Percentiles rank a stretch among this genome's conserved stretches.
Evolutionary conservation across 2,797 vertebrate species (phyloP).

Genomic region (Leontocebus nigricollis): DNA sequence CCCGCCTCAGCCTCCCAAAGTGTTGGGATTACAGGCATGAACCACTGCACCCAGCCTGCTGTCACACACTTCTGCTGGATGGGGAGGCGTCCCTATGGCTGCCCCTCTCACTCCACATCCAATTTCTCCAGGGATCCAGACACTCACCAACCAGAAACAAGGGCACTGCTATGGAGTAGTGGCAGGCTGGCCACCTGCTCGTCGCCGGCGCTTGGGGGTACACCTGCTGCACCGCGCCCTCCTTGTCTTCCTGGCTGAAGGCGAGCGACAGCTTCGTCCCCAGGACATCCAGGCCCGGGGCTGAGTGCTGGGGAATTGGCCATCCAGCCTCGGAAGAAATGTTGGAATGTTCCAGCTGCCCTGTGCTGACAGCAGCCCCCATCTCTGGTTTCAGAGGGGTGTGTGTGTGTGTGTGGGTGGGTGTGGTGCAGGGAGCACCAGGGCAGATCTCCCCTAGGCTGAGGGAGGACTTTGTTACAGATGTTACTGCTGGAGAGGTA

Average conservation of each 20-base stretch:
- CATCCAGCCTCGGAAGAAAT: background rate
- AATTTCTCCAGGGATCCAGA: slow-evolving; percentile 88
- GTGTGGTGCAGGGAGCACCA: background rate
- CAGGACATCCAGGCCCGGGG: slow-evolving; percentile 84
- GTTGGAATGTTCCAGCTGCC: background rate
- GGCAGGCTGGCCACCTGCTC: slow-evolving; percentile 86
- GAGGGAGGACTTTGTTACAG: background rate
- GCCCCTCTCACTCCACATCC: background rate
- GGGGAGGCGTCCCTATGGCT: rapidly evolving
- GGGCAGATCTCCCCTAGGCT: background rate
- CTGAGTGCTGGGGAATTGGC: slow-evolving; percentile 28
- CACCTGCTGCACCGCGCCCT: slow-evolving; percentile 91
- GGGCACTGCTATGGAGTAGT: slow-evolving; percentile 91
- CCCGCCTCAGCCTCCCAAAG: too few relatives aligned
- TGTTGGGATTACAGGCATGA: too few relatives aligned
- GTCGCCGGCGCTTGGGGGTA: slow-evolving; percentile 87
- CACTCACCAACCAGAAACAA: slow-evolving; percentile 92
- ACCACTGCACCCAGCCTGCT: background rate
- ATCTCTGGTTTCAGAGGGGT: background rate
- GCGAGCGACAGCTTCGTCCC: slow-evolving; percentile 91
- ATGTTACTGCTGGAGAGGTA: background rate
- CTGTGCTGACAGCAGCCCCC: background rate
- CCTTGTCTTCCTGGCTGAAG: slow-evolving; percentile 94
- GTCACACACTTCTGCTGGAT: background rate
- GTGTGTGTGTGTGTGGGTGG: too few relatives aligned